A percentile compares a stretch with the other conserved stretches of the same genome.
Conservation (phyloP, 2,888 invertebrate species). For the Nomada ferruginata region DNA sequence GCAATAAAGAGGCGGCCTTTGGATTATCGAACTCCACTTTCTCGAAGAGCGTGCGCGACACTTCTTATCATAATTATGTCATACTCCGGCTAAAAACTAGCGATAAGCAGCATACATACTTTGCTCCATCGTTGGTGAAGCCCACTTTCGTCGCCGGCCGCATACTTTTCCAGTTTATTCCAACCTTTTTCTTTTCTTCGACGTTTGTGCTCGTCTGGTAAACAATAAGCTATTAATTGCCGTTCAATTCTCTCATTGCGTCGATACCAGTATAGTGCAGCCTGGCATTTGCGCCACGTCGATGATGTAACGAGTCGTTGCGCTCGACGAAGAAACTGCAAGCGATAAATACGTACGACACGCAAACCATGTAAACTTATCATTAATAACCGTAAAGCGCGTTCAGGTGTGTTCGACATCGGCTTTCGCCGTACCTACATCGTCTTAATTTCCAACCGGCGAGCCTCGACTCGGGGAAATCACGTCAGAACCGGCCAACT, state of each 20-base stretch:
- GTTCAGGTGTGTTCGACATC: slow-evolving; percentile 37
- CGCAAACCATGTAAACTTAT: slow-evolving; percentile 67
- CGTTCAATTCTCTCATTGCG: background rate
- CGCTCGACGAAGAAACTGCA: slow-evolving; percentile 42
- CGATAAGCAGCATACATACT: slow-evolving; percentile 27
- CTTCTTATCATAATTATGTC: slow-evolving; percentile 52
- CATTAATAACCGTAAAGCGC: slow-evolving; percentile 64
- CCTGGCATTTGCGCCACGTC: slow-evolving; percentile 34
- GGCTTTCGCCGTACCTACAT: slow-evolving; percentile 10
- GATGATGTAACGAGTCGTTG: slow-evolving; percentile 64
- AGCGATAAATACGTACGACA: slow-evolving; percentile 51
- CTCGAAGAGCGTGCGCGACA: slow-evolving; percentile 26
- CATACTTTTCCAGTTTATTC: too few relatives aligned
- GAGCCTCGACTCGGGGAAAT: background rate
- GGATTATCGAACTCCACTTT: slow-evolving; percentile 44
- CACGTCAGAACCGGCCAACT: background rate
- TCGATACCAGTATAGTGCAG: background rate
- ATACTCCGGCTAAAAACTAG: slow-evolving; percentile 28
- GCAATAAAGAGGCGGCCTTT: background rate
- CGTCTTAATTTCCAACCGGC: slow-evolving; percentile 24
- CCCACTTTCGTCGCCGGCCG: slow-evolving; percentile 1
- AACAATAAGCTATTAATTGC: slow-evolving; percentile 42
- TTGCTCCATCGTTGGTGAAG: slow-evolving; percentile 31
- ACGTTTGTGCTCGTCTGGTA: background rate
- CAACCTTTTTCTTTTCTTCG: background rate